Conservation (phyloP, 2,797 vertebrate species). For the Loris lydekkerianus region DNA sequence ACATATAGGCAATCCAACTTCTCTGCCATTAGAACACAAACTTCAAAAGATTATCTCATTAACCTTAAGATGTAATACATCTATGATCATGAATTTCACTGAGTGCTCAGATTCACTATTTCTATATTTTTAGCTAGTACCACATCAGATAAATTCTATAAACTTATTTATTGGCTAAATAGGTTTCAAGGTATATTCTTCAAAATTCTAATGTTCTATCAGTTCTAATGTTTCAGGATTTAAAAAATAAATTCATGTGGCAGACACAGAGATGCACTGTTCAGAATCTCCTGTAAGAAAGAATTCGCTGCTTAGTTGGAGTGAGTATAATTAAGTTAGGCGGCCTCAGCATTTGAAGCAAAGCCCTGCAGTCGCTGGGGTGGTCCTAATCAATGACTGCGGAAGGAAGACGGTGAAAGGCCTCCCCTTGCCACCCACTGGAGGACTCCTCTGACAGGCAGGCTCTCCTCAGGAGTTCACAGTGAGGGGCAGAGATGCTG, state of each 20-base stretch:
- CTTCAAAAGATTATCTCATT: constrained; percentile 1
- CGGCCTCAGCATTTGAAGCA: background rate
- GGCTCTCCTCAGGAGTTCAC: background rate
- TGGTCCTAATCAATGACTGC: background rate
- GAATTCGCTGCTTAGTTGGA: background rate
- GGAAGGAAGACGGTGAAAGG: background rate
- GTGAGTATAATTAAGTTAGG: background rate
- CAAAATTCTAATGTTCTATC: constrained; percentile 41
- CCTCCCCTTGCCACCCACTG: background rate
- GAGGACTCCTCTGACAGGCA: background rate
- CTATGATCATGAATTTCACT: background rate
- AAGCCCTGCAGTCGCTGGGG: background rate
- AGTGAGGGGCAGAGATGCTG: background rate
- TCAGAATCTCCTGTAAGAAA: background rate
- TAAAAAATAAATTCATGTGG: background rate
- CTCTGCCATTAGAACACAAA: background rate
- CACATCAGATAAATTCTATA: background rate
- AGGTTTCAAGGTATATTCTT: constrained; percentile 39
- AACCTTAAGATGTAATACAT: background rate
- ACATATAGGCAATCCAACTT: background rate
- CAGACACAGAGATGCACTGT: background rate
- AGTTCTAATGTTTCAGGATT: constrained; percentile 2
- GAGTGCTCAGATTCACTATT: background rate
- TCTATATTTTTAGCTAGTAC: constrained; percentile 45
- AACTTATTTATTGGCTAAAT: constrained; percentile 2